These are phyloP conservation scores for Halcyon malimbica DNA, from an alignment of 2,113 vertebrate genomes.

Conservation along the genomic window DNA sequence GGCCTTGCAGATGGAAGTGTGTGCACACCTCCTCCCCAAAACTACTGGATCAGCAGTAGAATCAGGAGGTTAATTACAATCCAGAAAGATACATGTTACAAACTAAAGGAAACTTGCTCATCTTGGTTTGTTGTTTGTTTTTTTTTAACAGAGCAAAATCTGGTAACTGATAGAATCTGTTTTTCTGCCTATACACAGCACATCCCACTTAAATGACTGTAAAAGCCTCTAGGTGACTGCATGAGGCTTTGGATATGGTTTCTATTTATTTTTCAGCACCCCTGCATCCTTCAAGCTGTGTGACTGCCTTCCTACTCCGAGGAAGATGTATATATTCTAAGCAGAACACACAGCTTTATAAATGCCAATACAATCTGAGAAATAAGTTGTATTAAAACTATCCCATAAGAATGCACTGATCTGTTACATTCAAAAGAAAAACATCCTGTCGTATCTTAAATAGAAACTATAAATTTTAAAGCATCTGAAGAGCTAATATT, in stretches of 20 bases:
- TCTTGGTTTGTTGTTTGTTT: background rate
- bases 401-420: background rate
- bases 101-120: background rate
- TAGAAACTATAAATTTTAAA: background rate
- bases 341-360: background rate
- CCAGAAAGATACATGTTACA: background rate
- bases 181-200: background rate
- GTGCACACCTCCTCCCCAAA: background rate
- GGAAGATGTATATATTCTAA: background rate
- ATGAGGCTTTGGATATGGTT: background rate
- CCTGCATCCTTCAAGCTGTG: background rate
- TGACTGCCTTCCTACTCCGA: background rate
- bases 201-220: background rate
- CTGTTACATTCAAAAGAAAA: background rate
- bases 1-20: background rate
- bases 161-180: background rate
- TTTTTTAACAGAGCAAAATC: background rate
- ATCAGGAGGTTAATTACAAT: background rate
- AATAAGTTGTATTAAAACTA: constrained; percentile 19
- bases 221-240: background rate
- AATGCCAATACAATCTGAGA: background rate
- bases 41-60: background rate
- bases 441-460: background rate
- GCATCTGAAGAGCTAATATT: background rate
- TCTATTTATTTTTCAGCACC: background rate